Percentiles rank a stretch among this genome's conserved stretches.
phyloP scores from a whole-genome alignment of 2,113 vertebrate genomes.

The Athene cunicularia region DNA sequence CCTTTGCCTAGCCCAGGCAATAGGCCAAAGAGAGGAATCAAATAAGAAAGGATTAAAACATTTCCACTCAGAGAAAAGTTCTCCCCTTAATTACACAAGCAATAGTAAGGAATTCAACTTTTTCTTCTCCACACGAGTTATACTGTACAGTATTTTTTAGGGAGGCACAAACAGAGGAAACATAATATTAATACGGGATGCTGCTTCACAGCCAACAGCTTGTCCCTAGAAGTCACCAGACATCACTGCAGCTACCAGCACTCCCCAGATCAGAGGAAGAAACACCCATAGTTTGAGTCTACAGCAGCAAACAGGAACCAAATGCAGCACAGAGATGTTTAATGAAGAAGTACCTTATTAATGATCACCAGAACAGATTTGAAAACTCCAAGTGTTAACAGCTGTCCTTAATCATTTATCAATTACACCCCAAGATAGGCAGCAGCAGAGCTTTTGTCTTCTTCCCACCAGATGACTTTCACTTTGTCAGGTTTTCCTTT shows the following conservation, averaged over 20 bases:
- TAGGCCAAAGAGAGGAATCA: neutral
- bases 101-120: neutral
- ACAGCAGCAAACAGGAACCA: neutral
- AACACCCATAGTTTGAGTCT: neutral
- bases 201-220: neutral
- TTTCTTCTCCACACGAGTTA: fast-evolving
- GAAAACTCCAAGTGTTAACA: neutral
- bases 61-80: neutral
- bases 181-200: neutral
- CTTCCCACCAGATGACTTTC: neutral
- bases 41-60: neutral
- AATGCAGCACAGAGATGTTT: neutral
- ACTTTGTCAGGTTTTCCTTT: neutral
- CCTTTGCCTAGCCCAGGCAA: neutral
- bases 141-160: neutral
- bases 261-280: neutral
- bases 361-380: neutral
- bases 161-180: neutral
- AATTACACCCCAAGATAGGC: neutral
- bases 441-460: neutral
- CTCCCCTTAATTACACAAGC: neutral
- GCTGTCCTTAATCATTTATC: neutral
- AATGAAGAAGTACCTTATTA: neutral
- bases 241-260: too few relatives aligned
- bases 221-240: neutral